Conservation (phyloP, 2,113 vertebrate species). For the Pongo pygmaeus region DNA sequence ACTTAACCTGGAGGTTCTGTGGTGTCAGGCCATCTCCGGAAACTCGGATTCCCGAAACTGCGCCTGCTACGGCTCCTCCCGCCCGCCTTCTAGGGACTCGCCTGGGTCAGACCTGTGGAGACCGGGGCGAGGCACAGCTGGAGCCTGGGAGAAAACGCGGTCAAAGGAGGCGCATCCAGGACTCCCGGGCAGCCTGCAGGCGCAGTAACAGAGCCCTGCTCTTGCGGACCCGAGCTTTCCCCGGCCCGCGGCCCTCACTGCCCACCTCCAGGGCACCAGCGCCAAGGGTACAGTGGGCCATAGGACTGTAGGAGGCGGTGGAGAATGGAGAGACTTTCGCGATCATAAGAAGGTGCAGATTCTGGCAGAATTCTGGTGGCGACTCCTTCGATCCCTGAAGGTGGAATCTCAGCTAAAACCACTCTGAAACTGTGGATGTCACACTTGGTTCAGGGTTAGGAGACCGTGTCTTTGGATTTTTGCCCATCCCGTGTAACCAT, state of each 20-base stretch:
- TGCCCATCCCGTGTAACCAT: background rate
- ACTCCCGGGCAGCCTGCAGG: background rate
- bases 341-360: background rate
- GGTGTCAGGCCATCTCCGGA: background rate
- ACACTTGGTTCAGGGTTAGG: background rate
- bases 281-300: fast-evolving
- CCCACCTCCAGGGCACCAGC: background rate
- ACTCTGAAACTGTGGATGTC: background rate
- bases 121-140: background rate
- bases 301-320: background rate
- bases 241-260: fast-evolving
- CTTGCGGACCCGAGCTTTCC: background rate
- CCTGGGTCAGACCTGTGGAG: background rate
- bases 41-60: background rate
- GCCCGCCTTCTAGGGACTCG: background rate
- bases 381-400: background rate
- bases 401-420: background rate
- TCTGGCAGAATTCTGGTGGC: background rate
- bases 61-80: background rate
- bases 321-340: background rate
- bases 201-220: too few relatives aligned
- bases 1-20: constrained; percentile 46
- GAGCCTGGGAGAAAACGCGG: background rate
- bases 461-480: background rate
- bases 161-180: fast-evolving